These are phyloP conservation scores for Spicauda simplicius DNA, from an alignment of 2,888 invertebrate species.

Conservation along the genomic window DNA sequence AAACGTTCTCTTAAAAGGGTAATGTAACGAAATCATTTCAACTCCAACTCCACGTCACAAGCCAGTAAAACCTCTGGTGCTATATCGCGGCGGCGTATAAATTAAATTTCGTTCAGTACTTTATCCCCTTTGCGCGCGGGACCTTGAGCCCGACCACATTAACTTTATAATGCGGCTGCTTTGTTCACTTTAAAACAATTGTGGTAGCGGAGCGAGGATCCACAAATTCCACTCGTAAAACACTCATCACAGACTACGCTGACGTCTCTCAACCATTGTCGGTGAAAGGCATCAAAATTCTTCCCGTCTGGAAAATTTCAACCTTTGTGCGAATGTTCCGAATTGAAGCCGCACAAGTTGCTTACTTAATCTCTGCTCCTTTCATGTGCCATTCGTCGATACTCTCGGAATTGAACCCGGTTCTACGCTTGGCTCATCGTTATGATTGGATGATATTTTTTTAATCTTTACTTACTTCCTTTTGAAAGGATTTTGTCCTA, in stretches of 20 bases:
- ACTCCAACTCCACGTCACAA: slow-evolving; percentile 21
- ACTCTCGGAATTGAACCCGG: slow-evolving; percentile 64
- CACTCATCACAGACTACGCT: slow-evolving; percentile 58
- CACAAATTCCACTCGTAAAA: slow-evolving; percentile 63
- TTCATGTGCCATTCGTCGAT: slow-evolving; percentile 72
- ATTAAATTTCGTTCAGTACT: slow-evolving; percentile 53
- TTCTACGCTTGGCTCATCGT: background rate
- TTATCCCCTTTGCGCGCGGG: slow-evolving; percentile 47
- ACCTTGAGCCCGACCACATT: slow-evolving; percentile 55
- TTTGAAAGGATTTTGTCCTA: no score
- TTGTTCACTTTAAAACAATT: slow-evolving; percentile 61
- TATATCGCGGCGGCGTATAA: slow-evolving; percentile 44
- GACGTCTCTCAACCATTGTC: slow-evolving; percentile 64
- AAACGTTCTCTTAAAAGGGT: slow-evolving; percentile 3
- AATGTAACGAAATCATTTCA: slow-evolving; percentile 22
- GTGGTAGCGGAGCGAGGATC: slow-evolving; percentile 54
- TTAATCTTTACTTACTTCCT: background rate
- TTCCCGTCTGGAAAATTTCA: slow-evolving; percentile 69
- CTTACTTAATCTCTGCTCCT: slow-evolving; percentile 73
- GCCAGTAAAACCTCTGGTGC: slow-evolving; percentile 18
- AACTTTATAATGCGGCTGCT: slow-evolving; percentile 54
- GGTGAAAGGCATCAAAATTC: slow-evolving; percentile 66
- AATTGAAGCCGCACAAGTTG: slow-evolving; percentile 71
- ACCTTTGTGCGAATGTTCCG: slow-evolving; percentile 66
- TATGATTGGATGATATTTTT: background rate